Conservation (phyloP, 2,797 vertebrate genomes). For the Emys orbicularis region DNA sequence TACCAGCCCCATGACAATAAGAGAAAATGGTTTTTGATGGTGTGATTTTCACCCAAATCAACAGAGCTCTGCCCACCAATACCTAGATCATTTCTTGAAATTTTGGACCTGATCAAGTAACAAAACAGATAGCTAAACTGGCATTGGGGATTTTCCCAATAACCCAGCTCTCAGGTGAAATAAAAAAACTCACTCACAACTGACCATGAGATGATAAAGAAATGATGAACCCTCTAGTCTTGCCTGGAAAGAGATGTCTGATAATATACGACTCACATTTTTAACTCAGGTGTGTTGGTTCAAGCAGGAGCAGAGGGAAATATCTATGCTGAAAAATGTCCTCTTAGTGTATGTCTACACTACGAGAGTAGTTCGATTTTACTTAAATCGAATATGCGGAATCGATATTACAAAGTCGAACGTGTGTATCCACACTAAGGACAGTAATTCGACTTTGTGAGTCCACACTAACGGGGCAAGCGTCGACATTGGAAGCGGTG, state of each 20-base stretch:
- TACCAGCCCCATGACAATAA: too few relatives aligned
- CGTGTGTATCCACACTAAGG: too few relatives aligned
- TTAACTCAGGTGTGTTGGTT: neutral
- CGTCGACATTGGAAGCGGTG: too few relatives aligned
- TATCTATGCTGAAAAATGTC: neutral
- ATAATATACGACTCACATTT: neutral
- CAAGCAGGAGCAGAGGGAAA: neutral
- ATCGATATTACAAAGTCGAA: too few relatives aligned
- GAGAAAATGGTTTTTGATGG: too few relatives aligned
- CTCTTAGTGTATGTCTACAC: too few relatives aligned
- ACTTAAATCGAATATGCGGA: too few relatives aligned
- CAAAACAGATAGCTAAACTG: neutral
- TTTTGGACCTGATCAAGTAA: neutral
- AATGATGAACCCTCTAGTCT: neutral
- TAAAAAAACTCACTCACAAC: neutral
- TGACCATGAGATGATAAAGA: neutral
- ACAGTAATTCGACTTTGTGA: too few relatives aligned
- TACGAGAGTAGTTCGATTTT: too few relatives aligned
- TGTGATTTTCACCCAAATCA: neutral
- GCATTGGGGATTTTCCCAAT: neutral
- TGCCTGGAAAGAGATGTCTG: fast-evolving
- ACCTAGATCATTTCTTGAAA: neutral
- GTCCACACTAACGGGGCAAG: too few relatives aligned
- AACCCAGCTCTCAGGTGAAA: neutral
- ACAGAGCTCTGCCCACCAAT: neutral